Percentiles rank a stretch among this genome's conserved stretches.
phyloP scores from a whole-genome alignment of 2,797 vertebrate species.

The Emydoidea blandingii region DNA sequence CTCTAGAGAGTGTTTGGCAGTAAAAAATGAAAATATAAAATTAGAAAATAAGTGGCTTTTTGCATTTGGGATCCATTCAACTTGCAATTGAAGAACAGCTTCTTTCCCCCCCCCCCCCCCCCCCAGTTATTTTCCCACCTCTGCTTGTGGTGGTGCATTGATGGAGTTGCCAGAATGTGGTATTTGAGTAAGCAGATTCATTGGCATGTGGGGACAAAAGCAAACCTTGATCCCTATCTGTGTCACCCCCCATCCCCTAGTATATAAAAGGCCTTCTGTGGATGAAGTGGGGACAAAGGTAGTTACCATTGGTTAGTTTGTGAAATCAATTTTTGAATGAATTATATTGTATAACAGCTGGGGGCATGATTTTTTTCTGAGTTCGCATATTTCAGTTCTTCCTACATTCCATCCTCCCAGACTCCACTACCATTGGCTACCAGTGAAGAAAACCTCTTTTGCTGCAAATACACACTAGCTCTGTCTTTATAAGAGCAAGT shows the following conservation, averaged over 20 bases:
- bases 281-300: neutral
- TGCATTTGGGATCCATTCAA: neutral
- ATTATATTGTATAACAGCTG: neutral
- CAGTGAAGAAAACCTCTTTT: neutral
- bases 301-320: neutral
- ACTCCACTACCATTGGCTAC: neutral
- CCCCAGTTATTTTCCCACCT: neutral
- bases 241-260: neutral
- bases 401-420: neutral
- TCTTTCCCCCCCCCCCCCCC: neutral
- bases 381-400: neutral
- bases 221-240: neutral
- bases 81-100: neutral
- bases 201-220: neutral
- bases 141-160: neutral
- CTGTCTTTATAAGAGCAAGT: neutral
- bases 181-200: too few species aligned
- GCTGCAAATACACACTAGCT: neutral
- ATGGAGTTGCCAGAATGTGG: neutral
- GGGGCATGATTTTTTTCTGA: neutral
- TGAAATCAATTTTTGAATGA: neutral
- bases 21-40: conserved; percentile 20
- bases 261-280: neutral
- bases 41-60: neutral
- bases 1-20: neutral